phyloP scores from a whole-genome alignment of 2,797 vertebrate species.

The Catamblyrhynchus diadema region DNA sequence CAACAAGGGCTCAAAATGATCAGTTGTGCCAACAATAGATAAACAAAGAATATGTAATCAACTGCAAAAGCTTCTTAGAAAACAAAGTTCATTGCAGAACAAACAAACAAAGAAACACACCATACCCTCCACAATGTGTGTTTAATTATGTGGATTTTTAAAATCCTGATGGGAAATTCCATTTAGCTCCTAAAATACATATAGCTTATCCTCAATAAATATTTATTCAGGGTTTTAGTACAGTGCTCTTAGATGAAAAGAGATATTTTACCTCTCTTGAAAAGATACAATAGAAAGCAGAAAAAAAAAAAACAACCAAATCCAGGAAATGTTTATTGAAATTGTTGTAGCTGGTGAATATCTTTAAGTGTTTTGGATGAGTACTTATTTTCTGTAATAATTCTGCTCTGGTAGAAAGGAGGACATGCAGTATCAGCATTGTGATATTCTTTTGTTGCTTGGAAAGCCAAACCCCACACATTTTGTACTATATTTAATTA shows the following conservation, averaged over 20 bases:
- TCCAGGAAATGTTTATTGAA: background rate
- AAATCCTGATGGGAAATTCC: background rate
- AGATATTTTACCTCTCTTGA: background rate
- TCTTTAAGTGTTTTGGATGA: background rate
- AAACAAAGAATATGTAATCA: background rate
- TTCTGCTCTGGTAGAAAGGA: background rate
- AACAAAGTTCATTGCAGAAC: background rate
- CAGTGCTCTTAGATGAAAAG: background rate
- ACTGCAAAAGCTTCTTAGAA: background rate
- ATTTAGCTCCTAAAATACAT: background rate
- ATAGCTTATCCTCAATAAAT: background rate
- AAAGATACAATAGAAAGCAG: background rate
- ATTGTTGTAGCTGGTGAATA: background rate
- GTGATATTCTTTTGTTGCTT: background rate
- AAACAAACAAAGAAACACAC: background rate
- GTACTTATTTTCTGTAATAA: background rate
- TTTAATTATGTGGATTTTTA: background rate
- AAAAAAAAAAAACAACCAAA: background rate
- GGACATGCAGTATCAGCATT: background rate
- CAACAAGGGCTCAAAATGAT: background rate
- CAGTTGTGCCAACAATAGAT: background rate
- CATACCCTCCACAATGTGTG: background rate
- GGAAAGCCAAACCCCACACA: background rate
- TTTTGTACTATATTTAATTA: background rate
- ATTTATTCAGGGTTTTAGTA: background rate